phyloP scores from a whole-genome alignment of 2,888 invertebrate genomes.

The Pollenia amentaria region DNA sequence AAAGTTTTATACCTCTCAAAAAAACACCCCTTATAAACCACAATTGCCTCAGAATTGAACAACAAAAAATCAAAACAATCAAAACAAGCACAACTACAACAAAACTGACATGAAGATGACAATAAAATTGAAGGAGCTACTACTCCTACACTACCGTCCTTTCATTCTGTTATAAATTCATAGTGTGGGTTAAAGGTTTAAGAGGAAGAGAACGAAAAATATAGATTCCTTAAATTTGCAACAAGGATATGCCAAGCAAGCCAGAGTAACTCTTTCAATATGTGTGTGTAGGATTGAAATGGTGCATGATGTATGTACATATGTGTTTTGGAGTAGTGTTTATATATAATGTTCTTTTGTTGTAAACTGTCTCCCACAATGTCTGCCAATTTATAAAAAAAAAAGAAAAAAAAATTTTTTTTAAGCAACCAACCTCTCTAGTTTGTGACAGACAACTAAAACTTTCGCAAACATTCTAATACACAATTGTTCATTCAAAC shows the following conservation, averaged over 20 bases:
- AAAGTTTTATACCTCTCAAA: too few relatives aligned
- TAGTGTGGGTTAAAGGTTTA: not conserved
- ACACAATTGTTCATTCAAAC: slow-evolving; percentile 13
- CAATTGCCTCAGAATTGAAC: slow-evolving; percentile 13
- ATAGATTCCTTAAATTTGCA: slow-evolving; percentile 16
- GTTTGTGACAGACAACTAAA: slow-evolving; percentile 41
- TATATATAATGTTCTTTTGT: slow-evolving; percentile 43
- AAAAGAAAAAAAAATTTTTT: slow-evolving; percentile 14
- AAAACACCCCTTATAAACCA: not conserved
- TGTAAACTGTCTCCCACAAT: slow-evolving; percentile 65
- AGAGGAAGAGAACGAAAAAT: not conserved
- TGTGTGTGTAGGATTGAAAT: not conserved
- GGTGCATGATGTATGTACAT: not conserved
- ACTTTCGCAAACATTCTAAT: slow-evolving; percentile 12
- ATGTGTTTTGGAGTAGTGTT: not conserved
- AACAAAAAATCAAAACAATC: slow-evolving; percentile 13
- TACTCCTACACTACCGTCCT: not conserved
- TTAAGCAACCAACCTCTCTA: slow-evolving; percentile 24
- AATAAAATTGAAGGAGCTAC: slow-evolving; percentile 19
- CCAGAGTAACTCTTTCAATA: slow-evolving; percentile 2
- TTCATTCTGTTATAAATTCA: not conserved
- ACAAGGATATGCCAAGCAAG: slow-evolving; percentile 28
- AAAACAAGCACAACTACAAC: not conserved
- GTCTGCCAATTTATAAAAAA: slow-evolving; percentile 63
- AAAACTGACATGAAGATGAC: slow-evolving; percentile 27